phyloP scores from a whole-genome alignment of 2,797 vertebrate species.

The Perodicticus potto region DNA sequence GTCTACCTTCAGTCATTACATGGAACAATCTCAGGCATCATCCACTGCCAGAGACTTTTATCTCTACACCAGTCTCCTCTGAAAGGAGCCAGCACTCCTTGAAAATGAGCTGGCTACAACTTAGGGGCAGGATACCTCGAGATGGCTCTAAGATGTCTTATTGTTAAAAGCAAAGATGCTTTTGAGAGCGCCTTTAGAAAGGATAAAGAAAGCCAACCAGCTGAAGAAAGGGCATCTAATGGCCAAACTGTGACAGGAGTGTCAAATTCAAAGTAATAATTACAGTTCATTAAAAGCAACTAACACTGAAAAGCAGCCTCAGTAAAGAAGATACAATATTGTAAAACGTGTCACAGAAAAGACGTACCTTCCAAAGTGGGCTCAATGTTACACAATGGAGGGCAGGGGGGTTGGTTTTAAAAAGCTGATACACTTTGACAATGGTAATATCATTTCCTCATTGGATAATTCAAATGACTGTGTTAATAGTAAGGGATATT shows the following conservation, averaged over 20 bases:
- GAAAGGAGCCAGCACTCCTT: background rate
- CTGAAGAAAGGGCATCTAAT: background rate
- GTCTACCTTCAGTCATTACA: background rate
- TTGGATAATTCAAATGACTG: background rate
- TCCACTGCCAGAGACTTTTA: slow-evolving; percentile 1
- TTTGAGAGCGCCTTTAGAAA: slow-evolving; percentile 37
- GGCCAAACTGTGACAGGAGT: background rate
- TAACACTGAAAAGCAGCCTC: background rate
- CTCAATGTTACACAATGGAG: background rate
- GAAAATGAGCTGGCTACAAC: background rate
- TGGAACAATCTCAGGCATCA: background rate
- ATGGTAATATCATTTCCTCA: background rate
- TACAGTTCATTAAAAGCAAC: background rate
- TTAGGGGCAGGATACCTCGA: background rate
- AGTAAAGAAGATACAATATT: background rate
- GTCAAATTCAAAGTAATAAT: background rate
- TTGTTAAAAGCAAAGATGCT: background rate
- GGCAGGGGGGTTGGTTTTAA: background rate
- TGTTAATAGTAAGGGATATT: background rate
- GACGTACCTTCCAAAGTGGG: background rate
- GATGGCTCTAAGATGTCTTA: background rate
- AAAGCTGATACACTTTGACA: background rate
- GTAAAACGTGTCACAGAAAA: background rate
- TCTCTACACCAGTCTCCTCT: slow-evolving; percentile 18
- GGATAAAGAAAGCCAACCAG: background rate